These are phyloP conservation scores for Papilio dardanus DNA, from an alignment of 1,140 invertebrate genomes.

Conservation along the genomic window DNA sequence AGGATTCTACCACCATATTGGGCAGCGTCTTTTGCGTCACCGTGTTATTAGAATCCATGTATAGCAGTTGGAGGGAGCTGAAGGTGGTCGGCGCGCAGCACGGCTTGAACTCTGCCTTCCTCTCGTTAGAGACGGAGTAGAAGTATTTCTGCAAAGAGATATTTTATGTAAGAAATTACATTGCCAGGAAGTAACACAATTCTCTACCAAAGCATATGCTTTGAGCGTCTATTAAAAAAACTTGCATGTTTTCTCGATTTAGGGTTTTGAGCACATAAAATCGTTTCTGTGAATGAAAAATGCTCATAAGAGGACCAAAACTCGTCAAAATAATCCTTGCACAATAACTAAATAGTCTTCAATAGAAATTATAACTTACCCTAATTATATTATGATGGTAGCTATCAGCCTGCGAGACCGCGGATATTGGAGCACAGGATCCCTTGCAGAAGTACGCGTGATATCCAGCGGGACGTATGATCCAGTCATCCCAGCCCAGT, in stretches of 20 bases:
- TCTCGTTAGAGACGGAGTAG: conserved; percentile 71
- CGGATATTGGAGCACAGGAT: conserved; percentile 87
- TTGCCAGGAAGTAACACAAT: background rate
- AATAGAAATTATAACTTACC: conserved; percentile 78
- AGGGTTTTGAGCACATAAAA: no score
- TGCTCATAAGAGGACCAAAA: no score
- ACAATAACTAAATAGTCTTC: background rate
- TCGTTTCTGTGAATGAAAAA: no score
- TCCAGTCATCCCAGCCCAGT: conserved; percentile 95
- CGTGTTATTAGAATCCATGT: conserved; percentile 88
- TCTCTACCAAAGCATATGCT: no score
- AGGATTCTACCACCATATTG: conserved; percentile 92
- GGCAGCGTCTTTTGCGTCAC: conserved; percentile 89
- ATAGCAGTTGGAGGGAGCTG: conserved; percentile 88
- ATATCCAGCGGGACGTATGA: conserved; percentile 90
- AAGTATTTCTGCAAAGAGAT: conserved; percentile 85
- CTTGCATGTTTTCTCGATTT: no score
- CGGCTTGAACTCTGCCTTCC: conserved; percentile 85
- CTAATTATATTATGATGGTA: conserved; percentile 88
- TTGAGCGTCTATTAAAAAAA: no score
- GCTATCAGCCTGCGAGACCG: conserved; percentile 85
- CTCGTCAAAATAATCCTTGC: no score
- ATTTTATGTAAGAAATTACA: background rate
- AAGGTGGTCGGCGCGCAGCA: conserved; percentile 91
- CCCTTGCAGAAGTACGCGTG: conserved; percentile 93